Conservation (phyloP, 2,797 vertebrate species). For the Notolepis coatsorum region DNA sequence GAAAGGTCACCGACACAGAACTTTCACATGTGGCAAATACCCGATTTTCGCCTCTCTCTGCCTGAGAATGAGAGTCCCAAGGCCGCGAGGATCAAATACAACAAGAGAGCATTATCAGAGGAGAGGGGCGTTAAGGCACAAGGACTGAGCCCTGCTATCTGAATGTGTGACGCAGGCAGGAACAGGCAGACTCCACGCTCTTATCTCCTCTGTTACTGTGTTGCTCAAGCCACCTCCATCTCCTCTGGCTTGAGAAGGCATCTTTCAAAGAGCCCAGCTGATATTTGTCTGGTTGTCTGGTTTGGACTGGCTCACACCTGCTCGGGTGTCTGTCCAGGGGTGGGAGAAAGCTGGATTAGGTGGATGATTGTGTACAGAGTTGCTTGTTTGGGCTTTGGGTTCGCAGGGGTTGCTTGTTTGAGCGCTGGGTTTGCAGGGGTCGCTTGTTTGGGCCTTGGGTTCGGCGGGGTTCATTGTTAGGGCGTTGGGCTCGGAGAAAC, state of each 20-base stretch:
- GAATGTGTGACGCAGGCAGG: conserved; percentile 52
- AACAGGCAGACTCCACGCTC: conserved; percentile 33
- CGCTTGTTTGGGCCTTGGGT: too few species aligned
- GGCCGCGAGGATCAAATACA: conserved; percentile 49
- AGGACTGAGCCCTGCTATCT: conserved; percentile 56
- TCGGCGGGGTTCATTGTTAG: too few species aligned
- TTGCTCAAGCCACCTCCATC: conserved; percentile 27
- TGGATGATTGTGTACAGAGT: too few species aligned
- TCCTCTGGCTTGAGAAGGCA: not conserved
- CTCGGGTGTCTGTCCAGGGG: not conserved
- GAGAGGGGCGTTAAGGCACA: conserved; percentile 32
- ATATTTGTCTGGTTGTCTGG: not conserved
- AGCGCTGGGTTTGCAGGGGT: too few species aligned
- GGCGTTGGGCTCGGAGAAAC: too few species aligned
- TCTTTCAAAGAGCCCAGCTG: not conserved
- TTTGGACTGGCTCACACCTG: conserved; percentile 1
- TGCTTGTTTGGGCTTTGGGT: too few species aligned
- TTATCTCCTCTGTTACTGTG: conserved; percentile 46
- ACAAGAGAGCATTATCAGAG: conserved; percentile 17
- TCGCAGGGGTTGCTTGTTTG: too few species aligned
- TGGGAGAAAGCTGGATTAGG: too few species aligned
- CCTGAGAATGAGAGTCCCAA: conserved; percentile 6
- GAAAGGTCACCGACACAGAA: conserved; percentile 26
- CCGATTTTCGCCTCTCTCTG: not conserved
- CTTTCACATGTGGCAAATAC: not conserved